Percentiles rank a stretch among this genome's conserved stretches.
Evolutionary conservation across 1,140 invertebrate genomes (phyloP).

Genomic region (Drosophila simulans): DNA sequence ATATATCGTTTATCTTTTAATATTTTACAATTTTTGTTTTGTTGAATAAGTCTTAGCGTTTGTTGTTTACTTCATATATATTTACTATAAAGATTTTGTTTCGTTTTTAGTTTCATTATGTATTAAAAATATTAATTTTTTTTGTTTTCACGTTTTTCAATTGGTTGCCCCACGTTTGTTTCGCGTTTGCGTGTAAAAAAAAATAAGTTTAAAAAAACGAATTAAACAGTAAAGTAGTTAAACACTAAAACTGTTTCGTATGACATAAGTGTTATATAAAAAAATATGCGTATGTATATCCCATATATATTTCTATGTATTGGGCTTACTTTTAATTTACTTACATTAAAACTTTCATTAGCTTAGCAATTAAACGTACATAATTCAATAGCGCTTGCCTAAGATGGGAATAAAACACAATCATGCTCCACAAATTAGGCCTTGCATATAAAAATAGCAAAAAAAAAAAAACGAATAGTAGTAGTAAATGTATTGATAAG

Average conservation of each 20-base stretch:
- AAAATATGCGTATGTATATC: conserved; percentile 69
- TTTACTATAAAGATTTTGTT: conserved; percentile 42
- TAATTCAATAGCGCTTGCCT: conserved; percentile 38
- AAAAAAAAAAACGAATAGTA: conserved; percentile 34
- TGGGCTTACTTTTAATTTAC: conserved; percentile 31
- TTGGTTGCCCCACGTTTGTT: conserved; percentile 25
- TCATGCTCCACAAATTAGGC: conserved; percentile 59
- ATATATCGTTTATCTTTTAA: conserved; percentile 46
- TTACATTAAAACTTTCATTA: conserved; percentile 25
- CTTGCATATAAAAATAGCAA: conserved; percentile 56
- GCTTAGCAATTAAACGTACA: conserved; percentile 33
- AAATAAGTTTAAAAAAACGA: conserved; percentile 72
- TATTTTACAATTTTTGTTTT: conserved; percentile 70
- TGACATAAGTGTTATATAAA: conserved; percentile 67
- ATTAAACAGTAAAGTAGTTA: conserved; percentile 69
- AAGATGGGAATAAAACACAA: conserved; percentile 43
- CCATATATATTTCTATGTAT: conserved; percentile 36
- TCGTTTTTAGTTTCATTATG: conserved; percentile 65
- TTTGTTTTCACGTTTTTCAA: conserved; percentile 35
- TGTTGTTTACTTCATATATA: conserved; percentile 55
- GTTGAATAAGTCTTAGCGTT: conserved; percentile 81
- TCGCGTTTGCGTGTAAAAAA: conserved; percentile 49
- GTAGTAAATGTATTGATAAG: conserved; percentile 24
- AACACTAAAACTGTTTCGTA: conserved; percentile 63
- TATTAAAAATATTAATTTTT: conserved; percentile 79